Conservation (phyloP, 2,113 vertebrate genomes). For the Herpailurus yagouaroundi region DNA sequence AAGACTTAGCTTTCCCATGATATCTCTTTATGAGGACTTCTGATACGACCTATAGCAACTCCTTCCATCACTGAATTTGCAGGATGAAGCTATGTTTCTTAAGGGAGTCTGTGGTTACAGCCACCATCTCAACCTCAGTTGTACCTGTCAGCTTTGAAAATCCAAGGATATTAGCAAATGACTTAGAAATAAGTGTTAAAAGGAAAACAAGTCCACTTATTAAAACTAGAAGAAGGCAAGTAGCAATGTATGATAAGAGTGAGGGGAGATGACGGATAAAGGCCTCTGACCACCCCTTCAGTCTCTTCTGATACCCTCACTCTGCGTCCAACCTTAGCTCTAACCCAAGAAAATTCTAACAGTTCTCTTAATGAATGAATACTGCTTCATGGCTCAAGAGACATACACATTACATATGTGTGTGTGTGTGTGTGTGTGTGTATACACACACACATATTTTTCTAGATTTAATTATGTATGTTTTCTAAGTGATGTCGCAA, state of each 20-base stretch:
- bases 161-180: background rate
- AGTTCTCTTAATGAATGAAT: background rate
- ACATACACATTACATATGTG: background rate
- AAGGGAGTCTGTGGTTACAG: background rate
- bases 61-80: background rate
- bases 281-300: background rate
- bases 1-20: background rate
- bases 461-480: background rate
- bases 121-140: background rate
- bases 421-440: no score
- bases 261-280: background rate
- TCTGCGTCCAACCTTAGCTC: background rate
- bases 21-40: background rate
- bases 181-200: background rate
- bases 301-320: background rate
- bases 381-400: background rate
- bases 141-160: background rate
- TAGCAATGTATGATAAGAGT: background rate
- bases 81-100: background rate
- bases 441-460: background rate
- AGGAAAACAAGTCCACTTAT: background rate
- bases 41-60: background rate
- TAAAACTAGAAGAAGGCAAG: background rate
- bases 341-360: background rate
- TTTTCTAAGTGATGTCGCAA: background rate